These are phyloP conservation scores for Atta texana DNA, from an alignment of 1,140 invertebrate species.

Conservation along the genomic window DNA sequence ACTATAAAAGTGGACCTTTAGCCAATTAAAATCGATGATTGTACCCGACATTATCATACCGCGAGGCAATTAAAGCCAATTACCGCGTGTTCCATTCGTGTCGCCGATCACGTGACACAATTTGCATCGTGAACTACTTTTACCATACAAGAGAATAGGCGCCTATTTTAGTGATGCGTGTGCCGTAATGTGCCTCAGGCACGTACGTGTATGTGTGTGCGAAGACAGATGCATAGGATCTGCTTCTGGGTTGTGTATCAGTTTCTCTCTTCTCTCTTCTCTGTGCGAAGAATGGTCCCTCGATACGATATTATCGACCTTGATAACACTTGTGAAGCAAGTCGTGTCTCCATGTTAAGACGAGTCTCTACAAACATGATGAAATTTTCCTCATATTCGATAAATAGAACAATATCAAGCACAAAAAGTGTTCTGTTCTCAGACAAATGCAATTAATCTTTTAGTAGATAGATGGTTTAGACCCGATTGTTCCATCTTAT, in stretches of 20 bases:
- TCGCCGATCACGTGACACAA: slow-evolving; percentile 72
- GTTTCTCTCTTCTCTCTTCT: not conserved
- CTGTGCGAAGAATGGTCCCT: slow-evolving; percentile 24
- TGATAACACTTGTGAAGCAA: slow-evolving; percentile 59
- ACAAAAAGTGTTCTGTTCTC: not conserved
- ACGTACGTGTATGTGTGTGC: not conserved
- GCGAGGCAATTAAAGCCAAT: slow-evolving; percentile 76
- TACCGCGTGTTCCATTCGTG: slow-evolving; percentile 66
- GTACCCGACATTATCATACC: slow-evolving; percentile 46
- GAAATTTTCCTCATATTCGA: slow-evolving; percentile 12
- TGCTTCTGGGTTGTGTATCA: slow-evolving; percentile 23
- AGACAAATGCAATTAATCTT: too few species aligned
- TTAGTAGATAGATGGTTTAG: too few species aligned
- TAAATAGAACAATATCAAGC: not conserved
- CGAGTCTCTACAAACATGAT: not conserved
- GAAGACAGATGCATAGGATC: slow-evolving; percentile 31
- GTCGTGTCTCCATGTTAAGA: slow-evolving; percentile 32
- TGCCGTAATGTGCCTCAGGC: slow-evolving; percentile 36
- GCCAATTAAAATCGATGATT: slow-evolving; percentile 74
- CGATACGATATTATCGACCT: slow-evolving; percentile 51
- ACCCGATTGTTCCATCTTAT: too few species aligned
- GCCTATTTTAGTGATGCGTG: slow-evolving; percentile 4
- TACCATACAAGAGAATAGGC: slow-evolving; percentile 63
- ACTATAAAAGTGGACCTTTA: slow-evolving; percentile 32
- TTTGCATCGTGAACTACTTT: slow-evolving; percentile 74